phyloP scores from a whole-genome alignment of 1,140 invertebrate species.

The Physella acuta region DNA sequence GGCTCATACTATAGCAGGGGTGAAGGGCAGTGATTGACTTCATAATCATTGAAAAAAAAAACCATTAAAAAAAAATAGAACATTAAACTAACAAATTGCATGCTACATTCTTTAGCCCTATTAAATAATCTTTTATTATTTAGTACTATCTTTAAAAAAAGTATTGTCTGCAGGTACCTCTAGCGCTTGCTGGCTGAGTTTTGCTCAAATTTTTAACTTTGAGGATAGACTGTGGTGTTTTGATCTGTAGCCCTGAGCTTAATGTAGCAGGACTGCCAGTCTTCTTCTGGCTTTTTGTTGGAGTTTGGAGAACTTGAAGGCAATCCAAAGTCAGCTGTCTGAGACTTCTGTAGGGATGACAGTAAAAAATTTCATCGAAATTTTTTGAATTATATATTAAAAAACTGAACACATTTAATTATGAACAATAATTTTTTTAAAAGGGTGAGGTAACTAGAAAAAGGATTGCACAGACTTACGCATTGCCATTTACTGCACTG shows the following conservation, averaged over 20 bases:
- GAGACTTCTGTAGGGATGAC: background rate
- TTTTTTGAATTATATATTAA: background rate
- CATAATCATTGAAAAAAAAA: too few species aligned
- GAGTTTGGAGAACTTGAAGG: slow-evolving; percentile 12
- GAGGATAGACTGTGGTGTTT: slow-evolving; percentile 21
- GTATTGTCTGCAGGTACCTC: too few species aligned
- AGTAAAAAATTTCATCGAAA: background rate
- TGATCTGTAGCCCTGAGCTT: background rate
- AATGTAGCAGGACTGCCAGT: background rate
- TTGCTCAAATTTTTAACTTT: slow-evolving; percentile 19
- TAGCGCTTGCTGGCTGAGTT: too few species aligned
- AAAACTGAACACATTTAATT: too few species aligned
- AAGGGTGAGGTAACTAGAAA: background rate
- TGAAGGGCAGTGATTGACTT: too few species aligned
- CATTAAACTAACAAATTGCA: too few species aligned
- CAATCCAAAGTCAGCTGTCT: slow-evolving; percentile 13
- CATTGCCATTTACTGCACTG: slow-evolving; percentile 1
- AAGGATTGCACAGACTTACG: background rate
- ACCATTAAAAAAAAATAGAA: too few species aligned
- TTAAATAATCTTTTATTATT: too few species aligned
- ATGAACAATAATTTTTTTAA: background rate
- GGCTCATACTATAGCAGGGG: too few species aligned
- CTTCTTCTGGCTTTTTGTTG: slow-evolving; percentile 3
- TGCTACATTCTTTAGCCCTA: too few species aligned
- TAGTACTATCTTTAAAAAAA: too few species aligned